Evolutionary conservation across 2,113 vertebrate genomes (phyloP).

Genomic region (Theristicus caerulescens): DNA sequence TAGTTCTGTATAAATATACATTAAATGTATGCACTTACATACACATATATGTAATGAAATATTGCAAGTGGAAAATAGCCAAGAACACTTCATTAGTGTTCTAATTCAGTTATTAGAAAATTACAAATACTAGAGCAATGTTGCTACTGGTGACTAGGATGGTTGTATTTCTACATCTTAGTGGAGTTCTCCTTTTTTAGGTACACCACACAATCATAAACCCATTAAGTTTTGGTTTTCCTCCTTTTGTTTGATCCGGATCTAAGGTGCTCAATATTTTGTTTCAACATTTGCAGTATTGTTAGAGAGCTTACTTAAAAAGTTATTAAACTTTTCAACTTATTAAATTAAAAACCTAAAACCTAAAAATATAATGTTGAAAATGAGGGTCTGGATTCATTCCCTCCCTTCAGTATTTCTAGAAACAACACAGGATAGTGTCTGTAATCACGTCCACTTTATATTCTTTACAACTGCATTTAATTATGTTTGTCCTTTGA

Average conservation of each 20-base stretch:
- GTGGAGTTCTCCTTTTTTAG: not conserved
- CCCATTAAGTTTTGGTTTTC: not conserved
- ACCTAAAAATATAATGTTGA: not conserved
- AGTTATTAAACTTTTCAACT: not conserved
- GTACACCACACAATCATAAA: not conserved
- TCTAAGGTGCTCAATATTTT: slow-evolving; percentile 7
- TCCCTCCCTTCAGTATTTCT: slow-evolving; percentile 14
- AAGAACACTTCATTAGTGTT: slow-evolving; percentile 64
- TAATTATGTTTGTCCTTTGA: slow-evolving; percentile 72
- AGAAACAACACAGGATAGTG: slow-evolving; percentile 13
- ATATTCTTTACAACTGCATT: slow-evolving; percentile 66
- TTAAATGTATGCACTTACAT: slow-evolving; percentile 69
- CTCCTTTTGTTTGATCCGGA: not conserved
- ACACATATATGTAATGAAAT: slow-evolving; percentile 68
- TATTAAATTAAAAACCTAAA: not conserved
- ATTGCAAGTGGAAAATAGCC: slow-evolving; percentile 54
- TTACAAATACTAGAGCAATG: slow-evolving; percentile 14
- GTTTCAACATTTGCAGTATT: not conserved
- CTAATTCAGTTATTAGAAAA: slow-evolving; percentile 72
- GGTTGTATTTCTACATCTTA: not conserved
- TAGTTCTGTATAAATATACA: slow-evolving; percentile 74
- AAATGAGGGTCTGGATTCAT: slow-evolving; percentile 13
- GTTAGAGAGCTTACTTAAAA: not conserved
- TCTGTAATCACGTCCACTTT: slow-evolving; percentile 57
- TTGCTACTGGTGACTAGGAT: not conserved